phyloP scores from a whole-genome alignment of 2,888 invertebrate species.

The Leptinotarsa rubiginosa region DNA sequence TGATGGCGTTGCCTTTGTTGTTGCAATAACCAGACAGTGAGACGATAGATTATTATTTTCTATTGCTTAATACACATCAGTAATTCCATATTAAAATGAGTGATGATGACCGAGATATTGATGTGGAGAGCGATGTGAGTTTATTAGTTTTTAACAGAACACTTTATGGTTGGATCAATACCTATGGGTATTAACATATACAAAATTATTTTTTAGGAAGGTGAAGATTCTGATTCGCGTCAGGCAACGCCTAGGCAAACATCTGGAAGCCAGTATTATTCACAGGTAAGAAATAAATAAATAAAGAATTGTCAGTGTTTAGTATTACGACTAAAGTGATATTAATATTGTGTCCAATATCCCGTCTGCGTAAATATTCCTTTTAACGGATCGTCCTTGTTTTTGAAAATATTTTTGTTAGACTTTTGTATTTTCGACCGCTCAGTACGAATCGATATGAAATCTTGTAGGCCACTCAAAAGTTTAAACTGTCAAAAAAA shows the following conservation, averaged over 20 bases:
- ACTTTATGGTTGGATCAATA: conserved; percentile 33
- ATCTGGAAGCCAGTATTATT: conserved; percentile 78
- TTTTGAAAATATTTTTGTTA: too few relatives aligned
- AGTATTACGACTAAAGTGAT: conserved; percentile 7
- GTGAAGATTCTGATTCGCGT: conserved; percentile 82
- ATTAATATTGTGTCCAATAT: background rate
- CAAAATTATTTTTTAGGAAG: conserved; percentile 72
- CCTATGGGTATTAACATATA: conserved; percentile 31
- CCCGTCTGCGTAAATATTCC: background rate
- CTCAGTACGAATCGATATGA: too few relatives aligned
- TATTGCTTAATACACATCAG: background rate
- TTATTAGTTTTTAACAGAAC: conserved; percentile 44
- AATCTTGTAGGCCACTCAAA: too few relatives aligned
- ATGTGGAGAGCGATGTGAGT: conserved; percentile 95
- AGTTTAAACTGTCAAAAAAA: too few relatives aligned
- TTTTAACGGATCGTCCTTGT: too few relatives aligned
- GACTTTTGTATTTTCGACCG: too few relatives aligned
- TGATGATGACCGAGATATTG: conserved; percentile 94
- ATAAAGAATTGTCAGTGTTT: background rate
- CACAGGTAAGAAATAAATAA: conserved; percentile 72
- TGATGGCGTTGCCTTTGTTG: conserved; percentile 8
- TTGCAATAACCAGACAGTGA: background rate
- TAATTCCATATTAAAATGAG: conserved; percentile 73
- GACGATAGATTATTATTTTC: background rate
- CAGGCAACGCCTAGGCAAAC: conserved; percentile 71